A percentile compares a stretch with the other conserved stretches of the same genome.
These are phyloP conservation scores for Bruchidius siliquastri DNA, from an alignment of 2,888 invertebrate species.

Conservation along the genomic window DNA sequence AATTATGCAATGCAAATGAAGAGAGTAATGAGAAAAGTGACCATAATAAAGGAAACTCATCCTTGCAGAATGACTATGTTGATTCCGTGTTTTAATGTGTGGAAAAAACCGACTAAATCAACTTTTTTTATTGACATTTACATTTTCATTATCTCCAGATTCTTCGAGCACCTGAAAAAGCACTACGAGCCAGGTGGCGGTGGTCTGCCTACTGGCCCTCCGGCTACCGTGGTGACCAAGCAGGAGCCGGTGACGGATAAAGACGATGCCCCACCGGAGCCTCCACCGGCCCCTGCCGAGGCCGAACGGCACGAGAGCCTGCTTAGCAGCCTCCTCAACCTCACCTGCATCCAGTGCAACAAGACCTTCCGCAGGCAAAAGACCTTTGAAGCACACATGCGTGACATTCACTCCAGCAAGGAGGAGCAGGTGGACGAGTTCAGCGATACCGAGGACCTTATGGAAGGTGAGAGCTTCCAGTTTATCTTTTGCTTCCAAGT, in stretches of 20 bases:
- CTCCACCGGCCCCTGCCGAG: conserved; percentile 4
- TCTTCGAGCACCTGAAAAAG: conserved; percentile 79
- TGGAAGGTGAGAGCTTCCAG: conserved; percentile 57
- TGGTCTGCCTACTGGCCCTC: conserved; percentile 13
- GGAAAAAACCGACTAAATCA: too few relatives aligned
- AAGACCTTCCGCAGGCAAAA: conserved; percentile 61
- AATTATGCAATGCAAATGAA: too few relatives aligned
- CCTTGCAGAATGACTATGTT: too few relatives aligned
- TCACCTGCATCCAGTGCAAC: conserved; percentile 46
- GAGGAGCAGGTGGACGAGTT: conserved; percentile 62
- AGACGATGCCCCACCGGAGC: conserved; percentile 8
- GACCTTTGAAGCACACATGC: conserved; percentile 59
- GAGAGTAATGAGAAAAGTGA: too few relatives aligned
- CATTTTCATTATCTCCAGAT: conserved; percentile 51
- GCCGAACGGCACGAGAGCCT: conserved; percentile 29
- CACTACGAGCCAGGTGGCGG: conserved; percentile 64
- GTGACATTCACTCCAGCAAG: conserved; percentile 52
- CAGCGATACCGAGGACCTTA: conserved; percentile 80
- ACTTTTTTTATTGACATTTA: too few relatives aligned
- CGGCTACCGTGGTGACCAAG: conserved; percentile 5
- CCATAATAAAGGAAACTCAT: too few relatives aligned
- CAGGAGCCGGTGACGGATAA: conserved; percentile 3
- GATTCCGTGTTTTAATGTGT: too few relatives aligned
- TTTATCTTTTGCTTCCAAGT: too few relatives aligned
- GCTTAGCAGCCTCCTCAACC: conserved; percentile 37